Evolutionary conservation across 2,888 invertebrate genomes (phyloP), one percentile per base, ranked within the genome.

Genomic region (Piscicola geometra): DNA sequence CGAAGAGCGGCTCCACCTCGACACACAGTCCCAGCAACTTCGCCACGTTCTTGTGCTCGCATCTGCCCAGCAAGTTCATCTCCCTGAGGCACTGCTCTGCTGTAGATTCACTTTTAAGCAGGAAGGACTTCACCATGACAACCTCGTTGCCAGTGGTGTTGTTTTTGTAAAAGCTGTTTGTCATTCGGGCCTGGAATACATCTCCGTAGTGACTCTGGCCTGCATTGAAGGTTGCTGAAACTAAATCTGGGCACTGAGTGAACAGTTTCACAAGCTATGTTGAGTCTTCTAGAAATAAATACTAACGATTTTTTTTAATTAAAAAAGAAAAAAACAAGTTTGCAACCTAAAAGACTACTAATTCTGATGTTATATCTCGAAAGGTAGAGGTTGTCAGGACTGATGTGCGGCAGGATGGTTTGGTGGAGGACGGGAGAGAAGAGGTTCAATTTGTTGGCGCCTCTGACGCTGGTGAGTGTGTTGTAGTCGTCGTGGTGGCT

Each of bases 131-230:
- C 47, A 85, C 84, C 25, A 85, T 82, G 36, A 85, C 85, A 36
- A 85, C 79, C 0, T 83, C 82, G 73, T 84, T 85, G 71, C 83
- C 82, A 81, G 88, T 84, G 81, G 88, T 84, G 52, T 83, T 82
- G 25, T 56, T 56, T 5, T 56, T 56, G 60, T 56, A 56, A 5
- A 56, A 21, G n/a, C 5, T 25, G 25, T 21, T 56, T 5, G 60
- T 5, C 21, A 89, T 82, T 89, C 93, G 70, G 9, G 92, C 93
- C 56, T 94, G 87, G 82, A 92, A 90, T 0, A 96, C 91, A 81
- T 95, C 95, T 0, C 96, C 96, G 82, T 93, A 96, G 81, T 93
- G 92, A 0, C 96, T 94, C 33, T 93, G 91, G 28, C 94, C 92
- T 90, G 71, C 1, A 71, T 56, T 56, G n/a, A 56, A 41, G 15